Conservation (phyloP, 2,888 invertebrate genomes). For the Drosophila koepferae region DNA sequence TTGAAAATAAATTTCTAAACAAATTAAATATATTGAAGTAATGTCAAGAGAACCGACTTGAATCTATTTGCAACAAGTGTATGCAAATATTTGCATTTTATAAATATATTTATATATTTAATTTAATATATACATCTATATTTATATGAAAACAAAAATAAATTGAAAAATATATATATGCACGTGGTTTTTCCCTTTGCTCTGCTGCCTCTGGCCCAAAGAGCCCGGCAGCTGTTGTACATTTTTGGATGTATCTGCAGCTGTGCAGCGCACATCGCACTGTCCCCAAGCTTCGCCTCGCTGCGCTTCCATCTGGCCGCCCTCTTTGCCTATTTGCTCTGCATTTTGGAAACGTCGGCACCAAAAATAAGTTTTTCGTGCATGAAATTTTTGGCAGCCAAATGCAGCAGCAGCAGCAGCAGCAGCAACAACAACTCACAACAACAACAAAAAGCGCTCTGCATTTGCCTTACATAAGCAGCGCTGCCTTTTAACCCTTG, state of each 20-base stretch:
- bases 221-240: slow-evolving; percentile 65
- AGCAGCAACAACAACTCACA: slow-evolving; percentile 10
- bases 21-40: neutral
- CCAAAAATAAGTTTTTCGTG: slow-evolving; percentile 70
- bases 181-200: slow-evolving; percentile 19
- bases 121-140: neutral
- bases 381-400: slow-evolving; percentile 52
- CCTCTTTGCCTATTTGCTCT: slow-evolving; percentile 23
- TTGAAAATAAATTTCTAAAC: neutral
- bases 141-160: neutral
- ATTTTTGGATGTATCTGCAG: slow-evolving; percentile 67
- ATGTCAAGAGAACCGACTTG: neutral
- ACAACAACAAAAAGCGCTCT: neutral
- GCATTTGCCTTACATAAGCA: slow-evolving; percentile 55
- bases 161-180: slow-evolving; percentile 22
- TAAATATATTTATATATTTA: neutral
- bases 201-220: slow-evolving; percentile 29
- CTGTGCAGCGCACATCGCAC: slow-evolving; percentile 52
- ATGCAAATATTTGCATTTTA: neutral
- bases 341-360: slow-evolving; percentile 70
- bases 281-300: slow-evolving; percentile 6
- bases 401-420: slow-evolving; percentile 26
- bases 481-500: slow-evolving; percentile 62
- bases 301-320: neutral
- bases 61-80: neutral